Conservation (phyloP, 92 coral and sea anemone genomes). For the Phenganax subtilis region DNA sequence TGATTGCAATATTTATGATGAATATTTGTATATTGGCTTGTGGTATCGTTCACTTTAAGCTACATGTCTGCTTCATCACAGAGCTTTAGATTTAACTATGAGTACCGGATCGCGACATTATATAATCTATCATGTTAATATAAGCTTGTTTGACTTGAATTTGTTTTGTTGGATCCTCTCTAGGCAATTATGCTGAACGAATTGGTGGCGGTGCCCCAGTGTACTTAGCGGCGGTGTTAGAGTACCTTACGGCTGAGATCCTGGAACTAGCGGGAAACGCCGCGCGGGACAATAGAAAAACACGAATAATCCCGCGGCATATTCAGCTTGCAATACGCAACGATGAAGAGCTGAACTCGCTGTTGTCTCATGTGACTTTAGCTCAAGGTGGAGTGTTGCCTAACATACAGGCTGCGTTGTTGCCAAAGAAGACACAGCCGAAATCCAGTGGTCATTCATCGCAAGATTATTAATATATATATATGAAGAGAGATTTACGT, state of each 20-base stretch:
- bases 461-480: slow-evolving; percentile 25
- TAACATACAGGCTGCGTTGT: slow-evolving; percentile 30
- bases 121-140: background rate
- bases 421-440: slow-evolving; percentile 29
- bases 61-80: background rate
- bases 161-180: background rate
- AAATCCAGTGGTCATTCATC: slow-evolving; percentile 3
- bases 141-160: background rate
- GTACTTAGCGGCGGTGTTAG: slow-evolving; percentile 37
- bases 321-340: slow-evolving; percentile 35
- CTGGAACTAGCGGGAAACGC: slow-evolving; percentile 42
- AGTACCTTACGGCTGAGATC: slow-evolving; percentile 39
- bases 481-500: background rate
- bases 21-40: background rate
- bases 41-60: background rate
- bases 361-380: slow-evolving; percentile 29
- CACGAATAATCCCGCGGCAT: slow-evolving; percentile 41
- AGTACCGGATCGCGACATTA: background rate
- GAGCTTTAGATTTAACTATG: background rate
- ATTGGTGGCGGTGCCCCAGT: slow-evolving; percentile 44
- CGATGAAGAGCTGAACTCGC: slow-evolving; percentile 35
- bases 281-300: slow-evolving; percentile 41
- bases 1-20: too few species aligned
- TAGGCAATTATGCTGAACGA: slow-evolving; percentile 38
- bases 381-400: slow-evolving; percentile 41